Percentiles rank a stretch among this genome's conserved stretches.
Evolutionary conservation across 2,888 invertebrate genomes (phyloP).

Genomic region (Hetaerina titia): DNA sequence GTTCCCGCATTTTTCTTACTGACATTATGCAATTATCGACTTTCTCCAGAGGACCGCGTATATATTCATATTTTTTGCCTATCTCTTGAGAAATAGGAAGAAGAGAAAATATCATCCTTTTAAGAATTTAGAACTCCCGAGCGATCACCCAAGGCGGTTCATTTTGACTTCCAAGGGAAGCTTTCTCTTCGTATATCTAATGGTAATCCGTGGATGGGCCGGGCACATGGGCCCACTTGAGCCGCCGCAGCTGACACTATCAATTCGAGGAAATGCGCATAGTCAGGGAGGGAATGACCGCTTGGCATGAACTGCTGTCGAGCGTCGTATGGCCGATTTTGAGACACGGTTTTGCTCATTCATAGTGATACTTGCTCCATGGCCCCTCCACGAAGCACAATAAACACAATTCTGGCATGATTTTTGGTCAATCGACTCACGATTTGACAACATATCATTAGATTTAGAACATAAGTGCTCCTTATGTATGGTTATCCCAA

Average conservation of each 20-base stretch:
- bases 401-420: too few species aligned
- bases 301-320: too few species aligned
- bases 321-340: too few species aligned
- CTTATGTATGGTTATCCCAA: too few species aligned
- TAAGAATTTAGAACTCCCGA: background rate
- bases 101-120: background rate
- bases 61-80: background rate
- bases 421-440: too few species aligned
- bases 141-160: background rate
- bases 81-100: background rate
- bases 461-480: too few species aligned
- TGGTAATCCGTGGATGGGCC: background rate
- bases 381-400: too few species aligned
- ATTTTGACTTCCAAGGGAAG: background rate
- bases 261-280: background rate
- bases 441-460: too few species aligned
- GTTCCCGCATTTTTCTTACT: background rate
- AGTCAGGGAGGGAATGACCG: background rate
- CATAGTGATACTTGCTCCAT: too few species aligned
- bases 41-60: background rate
- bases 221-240: background rate
- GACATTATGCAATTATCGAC: background rate
- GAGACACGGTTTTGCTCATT: too few species aligned
- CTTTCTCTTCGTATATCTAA: slow-evolving; percentile 21
- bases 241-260: background rate